These are phyloP conservation scores for Chaetodon trifascialis DNA, from an alignment of 2,113 vertebrate species.

Conservation along the genomic window DNA sequence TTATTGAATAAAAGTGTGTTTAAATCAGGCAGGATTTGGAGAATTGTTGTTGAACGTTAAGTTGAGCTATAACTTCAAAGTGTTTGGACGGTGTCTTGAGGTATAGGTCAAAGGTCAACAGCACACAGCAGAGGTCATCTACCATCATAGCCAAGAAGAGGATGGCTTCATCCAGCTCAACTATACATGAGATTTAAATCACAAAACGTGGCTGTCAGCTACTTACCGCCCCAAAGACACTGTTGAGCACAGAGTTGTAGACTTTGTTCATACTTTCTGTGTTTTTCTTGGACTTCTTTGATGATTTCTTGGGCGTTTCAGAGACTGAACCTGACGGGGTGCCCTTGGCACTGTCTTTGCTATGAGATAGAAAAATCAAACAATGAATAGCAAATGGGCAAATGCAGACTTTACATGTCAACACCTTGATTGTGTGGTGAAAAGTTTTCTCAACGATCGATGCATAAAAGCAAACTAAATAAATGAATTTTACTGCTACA, in stretches of 20 bases:
- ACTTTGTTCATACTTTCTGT: constrained; percentile 80
- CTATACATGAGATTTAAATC: neutral
- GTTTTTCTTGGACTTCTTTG: constrained; percentile 76
- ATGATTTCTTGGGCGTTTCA: constrained; percentile 69
- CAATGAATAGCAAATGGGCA: neutral
- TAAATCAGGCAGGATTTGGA: neutral
- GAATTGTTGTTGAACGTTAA: neutral
- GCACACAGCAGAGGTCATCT: neutral
- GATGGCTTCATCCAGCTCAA: neutral
- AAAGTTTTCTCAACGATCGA: neutral
- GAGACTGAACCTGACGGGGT: constrained; percentile 61
- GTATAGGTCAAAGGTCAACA: constrained; percentile 9
- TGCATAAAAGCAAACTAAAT: neutral
- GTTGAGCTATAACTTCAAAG: neutral
- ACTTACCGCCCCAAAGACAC: constrained; percentile 83
- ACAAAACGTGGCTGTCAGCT: neutral
- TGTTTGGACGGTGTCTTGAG: neutral
- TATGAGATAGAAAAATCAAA: constrained; percentile 22
- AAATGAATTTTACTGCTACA: neutral
- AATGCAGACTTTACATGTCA: neutral
- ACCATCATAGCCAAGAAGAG: neutral
- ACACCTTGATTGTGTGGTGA: neutral
- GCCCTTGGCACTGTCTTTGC: constrained; percentile 55
- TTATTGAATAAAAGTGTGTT: neutral
- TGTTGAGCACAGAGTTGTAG: constrained; percentile 81